phyloP scores from a whole-genome alignment of 2,797 vertebrate genomes.

The Falco biarmicus region DNA sequence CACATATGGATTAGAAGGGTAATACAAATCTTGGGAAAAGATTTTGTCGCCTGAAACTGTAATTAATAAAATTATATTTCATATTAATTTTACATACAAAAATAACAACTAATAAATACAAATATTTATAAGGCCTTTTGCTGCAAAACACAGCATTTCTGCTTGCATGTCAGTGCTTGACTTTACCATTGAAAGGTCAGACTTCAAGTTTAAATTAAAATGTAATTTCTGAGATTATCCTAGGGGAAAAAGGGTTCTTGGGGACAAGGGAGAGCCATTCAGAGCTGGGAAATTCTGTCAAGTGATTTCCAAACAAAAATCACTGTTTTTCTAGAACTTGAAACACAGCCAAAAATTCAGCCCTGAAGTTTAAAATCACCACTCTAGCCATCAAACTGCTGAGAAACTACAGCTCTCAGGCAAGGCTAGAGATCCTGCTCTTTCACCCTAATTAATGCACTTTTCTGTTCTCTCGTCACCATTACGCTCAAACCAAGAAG shows the following conservation, averaged over 20 bases:
- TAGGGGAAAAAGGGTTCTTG: neutral
- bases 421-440: neutral
- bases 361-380: neutral
- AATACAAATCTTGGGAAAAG: neutral
- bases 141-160: neutral
- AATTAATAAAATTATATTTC: neutral
- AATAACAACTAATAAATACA: neutral
- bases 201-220: neutral
- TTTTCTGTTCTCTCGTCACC: neutral
- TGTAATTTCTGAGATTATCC: neutral
- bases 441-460: neutral
- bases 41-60: neutral
- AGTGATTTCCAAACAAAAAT: neutral
- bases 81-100: neutral
- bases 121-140: neutral
- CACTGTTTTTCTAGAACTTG: neutral
- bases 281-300: neutral
- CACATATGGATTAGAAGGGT: neutral
- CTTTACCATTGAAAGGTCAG: neutral
- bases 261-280: neutral
- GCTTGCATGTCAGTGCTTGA: neutral
- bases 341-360: neutral
- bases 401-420: neutral
- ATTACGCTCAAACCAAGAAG: neutral
- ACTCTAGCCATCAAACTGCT: neutral